Percentiles rank a stretch among this genome's conserved stretches.
These are phyloP conservation scores for Sitta carolinensis DNA, from an alignment of 2,797 vertebrate species.

Conservation along the genomic window DNA sequence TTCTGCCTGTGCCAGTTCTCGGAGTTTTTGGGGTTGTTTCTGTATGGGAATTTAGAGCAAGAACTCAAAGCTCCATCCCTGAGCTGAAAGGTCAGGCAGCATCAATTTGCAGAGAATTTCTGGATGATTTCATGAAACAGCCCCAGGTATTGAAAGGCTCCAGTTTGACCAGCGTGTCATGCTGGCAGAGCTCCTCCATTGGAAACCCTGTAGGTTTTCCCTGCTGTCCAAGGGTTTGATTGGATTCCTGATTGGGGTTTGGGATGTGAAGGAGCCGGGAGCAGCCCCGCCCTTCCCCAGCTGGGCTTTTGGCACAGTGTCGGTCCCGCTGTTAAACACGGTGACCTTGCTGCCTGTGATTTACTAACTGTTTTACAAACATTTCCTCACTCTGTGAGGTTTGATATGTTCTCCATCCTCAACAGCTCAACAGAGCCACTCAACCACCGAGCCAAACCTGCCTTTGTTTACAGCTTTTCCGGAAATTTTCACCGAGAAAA, in stretches of 20 bases:
- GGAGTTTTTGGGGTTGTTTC: not conserved
- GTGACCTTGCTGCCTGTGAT: slow-evolving; percentile 84
- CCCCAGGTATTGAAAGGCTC: not conserved
- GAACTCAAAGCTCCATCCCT: not conserved
- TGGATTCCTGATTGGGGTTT: not conserved
- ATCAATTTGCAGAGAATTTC: not conserved
- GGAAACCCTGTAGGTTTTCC: not conserved
- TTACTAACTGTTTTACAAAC: slow-evolving; percentile 86
- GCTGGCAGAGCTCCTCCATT: not conserved
- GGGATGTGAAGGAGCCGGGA: slow-evolving; percentile 51
- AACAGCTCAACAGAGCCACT: slow-evolving; percentile 72
- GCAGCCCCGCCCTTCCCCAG: slow-evolving; percentile 85
- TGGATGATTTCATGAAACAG: not conserved
- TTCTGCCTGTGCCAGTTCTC: not conserved
- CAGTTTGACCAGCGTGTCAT: rapidly evolving
- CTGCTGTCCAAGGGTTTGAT: not conserved
- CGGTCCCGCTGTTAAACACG: slow-evolving; percentile 77
- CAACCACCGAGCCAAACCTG: slow-evolving; percentile 80
- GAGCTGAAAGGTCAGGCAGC: not conserved
- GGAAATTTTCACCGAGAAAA: slow-evolving; percentile 85
- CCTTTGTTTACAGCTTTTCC: slow-evolving; percentile 90
- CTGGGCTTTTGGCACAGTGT: slow-evolving; percentile 87
- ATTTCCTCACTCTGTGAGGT: slow-evolving; percentile 83
- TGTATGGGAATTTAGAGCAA: slow-evolving; percentile 9
- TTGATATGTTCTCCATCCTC: slow-evolving; percentile 81